Base-by-base conservation (phyloP, 1,140 invertebrate genomes). In the Centruroides vittatus region DNA sequence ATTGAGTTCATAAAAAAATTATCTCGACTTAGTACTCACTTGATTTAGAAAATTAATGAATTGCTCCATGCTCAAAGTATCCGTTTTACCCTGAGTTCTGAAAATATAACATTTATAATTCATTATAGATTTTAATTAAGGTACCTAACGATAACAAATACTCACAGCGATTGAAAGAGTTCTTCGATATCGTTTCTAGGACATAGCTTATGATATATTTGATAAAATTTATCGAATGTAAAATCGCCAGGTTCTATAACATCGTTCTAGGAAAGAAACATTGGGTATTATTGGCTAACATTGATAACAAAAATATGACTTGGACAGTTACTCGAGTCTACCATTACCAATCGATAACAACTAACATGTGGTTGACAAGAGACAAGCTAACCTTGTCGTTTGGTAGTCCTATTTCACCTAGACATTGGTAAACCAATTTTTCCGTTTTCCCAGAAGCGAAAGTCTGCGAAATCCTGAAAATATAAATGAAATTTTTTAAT, bases 111-210 rank as follows among this genome's bases (percentile, higher is more conserved):
- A 66, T 68, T 71, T 68, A 23, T 23, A 23, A 23, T 23, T 23
- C 23, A 23, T 23, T 23, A 23, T 23, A 23, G 23, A 23, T 23
- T 23, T 23, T 23, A 23, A 23, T 23, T 23, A 23, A 23, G 23
- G 23, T 23, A 23, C 0, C 23, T 23, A 23, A 23, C 23, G 23
- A 23, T 23, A 23, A 23, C 23, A 23, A 23, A 23, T 23, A 84
- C 89, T 86, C 79, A 98, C 95, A 99, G 88, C 55, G 88, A 87
- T 73, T 93, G 86, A 73, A 98, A 99, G 5, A 99, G 77, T 74
- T 98, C 94, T 75, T 99, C 95, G 67, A 99, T 98, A 73, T 99
- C 97, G 70, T 96, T 97, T 66, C 97, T 81, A 8, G 97, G 97
- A 74, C 97, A 99, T 67, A 99, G 97, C 78, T 96, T 98, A 74